Conservation (phyloP, 2,113 vertebrate species). For the Piaya cayana region DNA sequence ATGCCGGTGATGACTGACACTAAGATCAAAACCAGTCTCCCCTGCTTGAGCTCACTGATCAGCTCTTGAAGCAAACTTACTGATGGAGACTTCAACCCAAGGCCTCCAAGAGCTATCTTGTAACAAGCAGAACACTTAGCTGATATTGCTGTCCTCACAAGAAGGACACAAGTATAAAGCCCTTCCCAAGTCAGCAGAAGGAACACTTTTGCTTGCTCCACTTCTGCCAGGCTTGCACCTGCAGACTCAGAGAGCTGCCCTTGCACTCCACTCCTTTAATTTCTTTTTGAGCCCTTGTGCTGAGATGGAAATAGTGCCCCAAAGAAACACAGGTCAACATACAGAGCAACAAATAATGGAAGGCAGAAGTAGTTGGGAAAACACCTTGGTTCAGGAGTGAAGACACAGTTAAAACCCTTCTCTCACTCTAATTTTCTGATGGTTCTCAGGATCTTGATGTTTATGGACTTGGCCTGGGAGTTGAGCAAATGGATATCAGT, state of each 20-base stretch:
- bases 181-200: not conserved
- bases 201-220: not conserved
- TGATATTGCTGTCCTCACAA: not conserved
- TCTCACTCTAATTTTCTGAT: not conserved
- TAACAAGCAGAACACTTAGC: too few species aligned
- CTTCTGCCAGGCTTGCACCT: not conserved
- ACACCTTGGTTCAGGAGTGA: not conserved
- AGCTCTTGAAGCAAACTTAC: too few species aligned
- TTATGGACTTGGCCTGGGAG: not conserved
- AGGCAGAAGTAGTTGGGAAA: not conserved
- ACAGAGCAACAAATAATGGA: not conserved
- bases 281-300: not conserved
- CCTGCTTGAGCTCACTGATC: not conserved
- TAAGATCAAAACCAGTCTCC: not conserved
- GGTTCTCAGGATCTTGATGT: not conserved
- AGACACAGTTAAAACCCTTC: not conserved
- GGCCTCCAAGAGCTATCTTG: too few species aligned
- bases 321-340: not conserved
- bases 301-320: not conserved
- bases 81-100: too few species aligned
- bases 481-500: not conserved
- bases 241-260: not conserved
- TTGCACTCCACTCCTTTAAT: not conserved
- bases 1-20: not conserved
- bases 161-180: not conserved